Evolutionary conservation across 2,888 invertebrate genomes (phyloP), one percentile per base, ranked within the genome.

Genomic region (Venusia cambrica): DNA sequence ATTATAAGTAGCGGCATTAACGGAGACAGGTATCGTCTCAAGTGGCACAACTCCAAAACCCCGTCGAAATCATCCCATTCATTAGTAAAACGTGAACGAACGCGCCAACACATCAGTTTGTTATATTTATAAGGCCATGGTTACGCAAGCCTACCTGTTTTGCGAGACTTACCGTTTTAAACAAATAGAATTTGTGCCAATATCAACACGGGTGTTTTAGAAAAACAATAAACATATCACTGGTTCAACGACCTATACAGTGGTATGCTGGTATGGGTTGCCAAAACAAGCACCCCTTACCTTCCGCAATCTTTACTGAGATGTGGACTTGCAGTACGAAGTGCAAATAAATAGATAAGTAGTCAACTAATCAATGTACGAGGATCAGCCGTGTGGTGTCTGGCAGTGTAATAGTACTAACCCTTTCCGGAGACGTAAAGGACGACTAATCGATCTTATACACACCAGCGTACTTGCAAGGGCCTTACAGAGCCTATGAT

Each of bases 181-280:
- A 83, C 78, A 83, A 84, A 84, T 80, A 84, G 62, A 65, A 59
- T 60, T 66, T 70, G 73, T 75, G 84, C 83, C 84, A 84, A 83
- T 77, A 80, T 58, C 77, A 81, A 83, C 81, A 83, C 57, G 55
- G 57, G 60, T 72, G 67, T 65, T 69, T 73, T 68, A 74, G 71
- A 78, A 83, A 75, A 80, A 81, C 79, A 83, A 84, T 76, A 84
- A 83, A 81, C 79, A 75, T 34, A 42, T 35, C 40, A 28, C 24
- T 39, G 57, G 83, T 79, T 83, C 83, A 74, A 56, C 71, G 78
- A 72, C 81, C 81, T 73, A 61, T 67, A 63, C 58, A 64, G 55
- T 54, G 56, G 53, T 20, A 54, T 57, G 51, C 55, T 54, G 56
- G 53, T 20, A 54, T 57, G 51, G 65, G 64, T 63, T 81, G 83